Base-by-base conservation (phyloP, 2,888 invertebrate species). In the Hedychridium roseum region DNA sequence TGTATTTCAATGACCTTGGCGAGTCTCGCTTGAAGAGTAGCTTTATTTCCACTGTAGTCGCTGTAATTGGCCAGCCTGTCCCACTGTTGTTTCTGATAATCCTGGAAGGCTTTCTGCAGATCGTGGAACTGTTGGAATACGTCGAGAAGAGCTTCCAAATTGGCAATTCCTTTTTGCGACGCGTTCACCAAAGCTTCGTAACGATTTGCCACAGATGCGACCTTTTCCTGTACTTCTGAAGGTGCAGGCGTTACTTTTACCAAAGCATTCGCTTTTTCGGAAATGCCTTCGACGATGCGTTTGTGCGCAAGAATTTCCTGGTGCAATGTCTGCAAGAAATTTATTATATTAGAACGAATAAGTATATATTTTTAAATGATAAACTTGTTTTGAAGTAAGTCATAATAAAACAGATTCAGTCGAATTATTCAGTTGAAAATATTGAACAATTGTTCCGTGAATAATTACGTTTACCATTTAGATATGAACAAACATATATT, bases 281-380 rank as follows among this genome's bases (percentile, higher is more conserved):
- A 89, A 1, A 96, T 88, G 3, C 90, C 89, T 80, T 97, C 96
- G 30, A 97, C 88, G 3, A 95, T 88, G 60, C 94, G 84, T 75
- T 95, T 95, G 72, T 97, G 92, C 0, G 94, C 90, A 46, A 88
- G 81, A 16, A 95, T 92, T 80, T 97, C 97, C 81, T 97, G 95
- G 42, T 92, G 84, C 35, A 89, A 82, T 0, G 92, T 89, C 84
- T 85, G 65, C 15, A 61, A 54, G 1, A 30, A 43, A 34, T 15
- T 27, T 5, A 45, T 27, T 23, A 36, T 38, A 34, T 45, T 48
- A 15, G 21, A n/a, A n/a, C n/a, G n/a, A n/a, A n/a, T n/a, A n/a
- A n/a, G n/a, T n/a, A n/a, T n/a, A n/a, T n/a, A n/a, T n/a, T n/a
- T n/a, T n/a, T n/a, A n/a, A n/a, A n/a, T n/a, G n/a, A n/a, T n/a